phyloP scores from a whole-genome alignment of 1,140 invertebrate genomes.

The Heliconius congener region DNA sequence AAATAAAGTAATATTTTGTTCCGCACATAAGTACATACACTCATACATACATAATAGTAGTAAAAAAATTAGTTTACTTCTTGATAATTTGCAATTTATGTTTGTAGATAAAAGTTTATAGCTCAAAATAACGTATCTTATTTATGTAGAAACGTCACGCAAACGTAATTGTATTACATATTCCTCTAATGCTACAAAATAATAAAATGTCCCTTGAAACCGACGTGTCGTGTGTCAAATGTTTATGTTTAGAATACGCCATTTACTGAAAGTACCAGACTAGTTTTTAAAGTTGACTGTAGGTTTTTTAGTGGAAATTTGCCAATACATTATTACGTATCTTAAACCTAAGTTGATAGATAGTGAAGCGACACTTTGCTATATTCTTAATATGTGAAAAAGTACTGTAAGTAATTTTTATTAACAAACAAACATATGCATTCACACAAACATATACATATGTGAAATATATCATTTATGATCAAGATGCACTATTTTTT shows the following conservation, averaged over 20 bases:
- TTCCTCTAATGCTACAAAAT: constrained; percentile 2
- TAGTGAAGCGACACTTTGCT: too few species aligned
- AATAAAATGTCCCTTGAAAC: neutral
- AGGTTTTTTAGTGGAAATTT: too few species aligned
- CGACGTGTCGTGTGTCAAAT: neutral
- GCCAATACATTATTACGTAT: too few species aligned
- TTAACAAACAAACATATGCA: too few species aligned
- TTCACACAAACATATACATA: too few species aligned
- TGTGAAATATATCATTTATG: neutral
- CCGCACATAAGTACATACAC: neutral
- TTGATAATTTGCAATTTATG: constrained; percentile 12
- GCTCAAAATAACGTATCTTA: constrained; percentile 9
- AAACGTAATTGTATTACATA: constrained; percentile 11
- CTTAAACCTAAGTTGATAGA: too few species aligned
- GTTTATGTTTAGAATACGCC: neutral
- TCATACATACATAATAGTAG: neutral
- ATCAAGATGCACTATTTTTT: too few species aligned
- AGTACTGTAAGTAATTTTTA: too few species aligned
- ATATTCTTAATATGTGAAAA: too few species aligned
- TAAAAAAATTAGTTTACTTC: constrained; percentile 3
- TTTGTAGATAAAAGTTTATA: constrained; percentile 6
- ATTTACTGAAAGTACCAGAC: neutral
- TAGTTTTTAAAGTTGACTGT: neutral
- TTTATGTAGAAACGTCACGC: constrained; percentile 8
- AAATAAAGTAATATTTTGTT: neutral